Percentiles rank a stretch among this genome's conserved stretches.
These are phyloP conservation scores for Zaprionus kolodkinae DNA, from an alignment of 1,140 invertebrate species.

Conservation along the genomic window DNA sequence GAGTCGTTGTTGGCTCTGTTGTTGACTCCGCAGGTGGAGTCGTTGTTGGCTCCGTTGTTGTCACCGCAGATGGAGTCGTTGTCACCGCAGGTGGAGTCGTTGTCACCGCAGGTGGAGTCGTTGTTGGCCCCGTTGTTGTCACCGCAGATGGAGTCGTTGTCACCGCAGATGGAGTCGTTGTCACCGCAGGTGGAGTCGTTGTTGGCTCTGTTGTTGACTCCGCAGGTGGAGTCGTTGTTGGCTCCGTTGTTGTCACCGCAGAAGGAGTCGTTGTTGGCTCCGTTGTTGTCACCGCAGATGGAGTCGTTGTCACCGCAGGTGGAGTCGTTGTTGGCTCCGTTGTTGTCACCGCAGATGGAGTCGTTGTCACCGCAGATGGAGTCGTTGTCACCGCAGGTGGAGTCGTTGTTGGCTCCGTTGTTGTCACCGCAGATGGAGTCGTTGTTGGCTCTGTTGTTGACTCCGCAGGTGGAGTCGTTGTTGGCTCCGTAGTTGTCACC, in stretches of 20 bases:
- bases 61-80: too few relatives aligned
- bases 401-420: too few relatives aligned
- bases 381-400: too few relatives aligned
- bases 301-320: not conserved
- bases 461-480: rapidly evolving
- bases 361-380: not conserved
- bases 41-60: too few relatives aligned
- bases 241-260: not conserved
- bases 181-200: not conserved
- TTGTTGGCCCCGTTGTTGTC: too few relatives aligned
- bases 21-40: not conserved
- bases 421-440: not conserved
- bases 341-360: not conserved
- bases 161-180: not conserved
- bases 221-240: not conserved
- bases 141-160: not conserved
- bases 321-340: not conserved
- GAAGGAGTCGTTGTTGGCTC: too few relatives aligned
- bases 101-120: not conserved
- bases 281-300: not conserved
- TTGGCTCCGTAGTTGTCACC: not conserved
- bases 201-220: too few relatives aligned
- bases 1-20: not conserved
- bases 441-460: not conserved
- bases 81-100: too few relatives aligned